Evolutionary conservation across 2,888 invertebrate genomes (phyloP), one percentile per base, ranked within the genome.

Genomic region (Octodonta nipae): DNA sequence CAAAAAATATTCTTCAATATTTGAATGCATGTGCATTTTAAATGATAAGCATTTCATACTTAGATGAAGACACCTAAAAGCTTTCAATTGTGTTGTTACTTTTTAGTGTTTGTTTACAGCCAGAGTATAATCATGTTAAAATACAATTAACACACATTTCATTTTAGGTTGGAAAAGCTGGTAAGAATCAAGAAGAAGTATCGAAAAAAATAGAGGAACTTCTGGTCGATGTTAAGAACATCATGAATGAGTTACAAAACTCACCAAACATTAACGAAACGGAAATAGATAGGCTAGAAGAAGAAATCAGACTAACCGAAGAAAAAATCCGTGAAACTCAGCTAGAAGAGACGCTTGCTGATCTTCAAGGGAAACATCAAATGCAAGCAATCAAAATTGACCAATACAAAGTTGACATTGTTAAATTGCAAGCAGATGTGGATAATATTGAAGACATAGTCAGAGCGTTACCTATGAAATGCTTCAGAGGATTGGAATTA

Each of bases 121-220:
- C n/a, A n/a, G n/a, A n/a, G n/a, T n/a, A n/a, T n/a, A n/a, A n/a
- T n/a, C n/a, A n/a, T n/a, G n/a, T n/a, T n/a, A n/a, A n/a, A n/a
- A n/a, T n/a, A n/a, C n/a, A n/a, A n/a, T n/a, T n/a, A n/a, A n/a
- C n/a, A n/a, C n/a, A n/a, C n/a, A n/a, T n/a, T n/a, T 36, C 11
- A 34, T 50, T 50, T 36, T 47, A 87, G 83, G 89, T 92, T 14
- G 87, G 86, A 3, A 78, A 83, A 64, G 88, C 91, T 1, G 85
- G 84, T 53, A 81, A 77, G 3, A 84, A 81, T 42, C 84, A 89
- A 0, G 70, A 73, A 30, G 77, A 82, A 44, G 86, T 88, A 0
- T 76, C 81, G 31, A 77, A 78, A 42, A 81, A 84, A 62, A 87
- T 92, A 1, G 68, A 76, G 15, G 80, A 82, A 46, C 85, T 91